Evolutionary conservation across 2,113 vertebrate genomes (phyloP).

Genomic region (Atractosteus spatula): DNA sequence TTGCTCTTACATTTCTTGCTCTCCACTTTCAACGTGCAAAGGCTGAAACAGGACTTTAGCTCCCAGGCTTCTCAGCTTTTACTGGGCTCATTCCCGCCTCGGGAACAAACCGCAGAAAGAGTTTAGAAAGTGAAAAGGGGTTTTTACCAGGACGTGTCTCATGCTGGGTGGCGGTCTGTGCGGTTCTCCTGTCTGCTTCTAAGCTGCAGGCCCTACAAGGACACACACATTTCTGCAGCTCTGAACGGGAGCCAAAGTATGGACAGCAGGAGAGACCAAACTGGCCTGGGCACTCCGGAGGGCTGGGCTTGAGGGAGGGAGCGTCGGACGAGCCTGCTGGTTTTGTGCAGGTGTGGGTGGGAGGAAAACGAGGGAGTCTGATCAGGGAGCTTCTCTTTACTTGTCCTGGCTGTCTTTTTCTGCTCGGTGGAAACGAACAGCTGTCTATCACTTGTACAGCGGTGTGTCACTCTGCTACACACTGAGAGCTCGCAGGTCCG

Average conservation of each 20-base stretch:
- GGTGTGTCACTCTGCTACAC: too few species aligned
- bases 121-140: neutral
- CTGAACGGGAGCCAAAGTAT: slow-evolving; percentile 56
- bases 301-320: too few species aligned
- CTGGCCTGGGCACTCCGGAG: neutral
- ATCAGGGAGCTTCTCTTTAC: too few species aligned
- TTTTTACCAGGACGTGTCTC: slow-evolving; percentile 60
- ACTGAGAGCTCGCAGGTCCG: too few species aligned
- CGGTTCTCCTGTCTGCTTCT: slow-evolving; percentile 24
- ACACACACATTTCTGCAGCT: slow-evolving; percentile 23
- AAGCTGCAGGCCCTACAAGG: slow-evolving; percentile 39
- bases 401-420: too few species aligned
- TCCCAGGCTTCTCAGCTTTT: too few species aligned
- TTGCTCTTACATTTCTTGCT: too few species aligned
- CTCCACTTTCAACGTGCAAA: too few species aligned
- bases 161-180: slow-evolving; percentile 35
- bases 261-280: slow-evolving; percentile 46
- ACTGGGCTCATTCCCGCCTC: neutral
- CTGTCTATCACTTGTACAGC: too few species aligned
- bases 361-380: neutral
- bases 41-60: too few species aligned
- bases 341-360: too few species aligned
- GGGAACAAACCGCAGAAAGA: neutral
- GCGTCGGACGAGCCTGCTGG: neutral
- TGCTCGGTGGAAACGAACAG: neutral